A percentile compares a stretch with the other conserved stretches of the same genome.
Conservation (phyloP, 2,113 vertebrate genomes). For the Aix galericulata region DNA sequence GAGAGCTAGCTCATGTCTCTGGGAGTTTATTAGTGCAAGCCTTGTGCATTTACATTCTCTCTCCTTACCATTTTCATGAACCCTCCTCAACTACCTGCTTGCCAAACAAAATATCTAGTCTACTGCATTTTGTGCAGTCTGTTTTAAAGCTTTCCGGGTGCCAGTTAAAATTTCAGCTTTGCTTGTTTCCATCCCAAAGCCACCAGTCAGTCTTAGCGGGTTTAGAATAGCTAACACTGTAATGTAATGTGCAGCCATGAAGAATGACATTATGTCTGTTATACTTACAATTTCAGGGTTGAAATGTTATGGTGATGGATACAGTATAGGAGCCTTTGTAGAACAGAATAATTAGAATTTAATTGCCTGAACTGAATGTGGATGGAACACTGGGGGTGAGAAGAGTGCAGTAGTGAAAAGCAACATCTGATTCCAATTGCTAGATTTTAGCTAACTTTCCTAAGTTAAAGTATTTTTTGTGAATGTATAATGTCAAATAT, state of each 20-base stretch:
- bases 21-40: neutral
- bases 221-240: neutral
- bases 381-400: neutral
- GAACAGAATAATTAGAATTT: neutral
- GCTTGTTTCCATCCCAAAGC: neutral
- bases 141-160: neutral
- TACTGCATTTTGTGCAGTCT: neutral
- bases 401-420: neutral
- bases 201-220: neutral
- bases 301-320: neutral
- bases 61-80: neutral
- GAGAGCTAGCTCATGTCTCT: neutral
- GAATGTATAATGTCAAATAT: neutral
- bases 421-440: slow-evolving; percentile 9
- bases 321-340: neutral
- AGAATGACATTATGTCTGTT: neutral
- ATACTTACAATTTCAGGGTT: neutral
- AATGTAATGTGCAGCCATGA: neutral
- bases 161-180: neutral
- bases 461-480: neutral
- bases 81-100: neutral
- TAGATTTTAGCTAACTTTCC: neutral
- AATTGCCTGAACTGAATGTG: neutral
- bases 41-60: neutral
- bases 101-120: neutral